Evolutionary conservation across 2,888 invertebrate genomes (phyloP).

Genomic region (Flexamia atlantica): DNA sequence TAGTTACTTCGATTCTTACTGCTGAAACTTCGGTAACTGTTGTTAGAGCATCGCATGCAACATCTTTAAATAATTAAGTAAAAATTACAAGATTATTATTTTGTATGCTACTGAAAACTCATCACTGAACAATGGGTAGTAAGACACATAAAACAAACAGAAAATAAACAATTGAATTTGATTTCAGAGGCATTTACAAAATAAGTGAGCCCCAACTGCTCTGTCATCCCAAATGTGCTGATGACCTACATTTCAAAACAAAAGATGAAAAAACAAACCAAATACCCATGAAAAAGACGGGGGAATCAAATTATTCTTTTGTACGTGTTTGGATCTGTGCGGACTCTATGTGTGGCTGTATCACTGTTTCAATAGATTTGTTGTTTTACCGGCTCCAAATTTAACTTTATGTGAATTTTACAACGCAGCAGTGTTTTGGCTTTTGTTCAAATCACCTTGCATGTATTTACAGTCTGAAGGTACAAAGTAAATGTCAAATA

Average conservation of each 20-base stretch:
- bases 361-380: not conserved
- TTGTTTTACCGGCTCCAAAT: not conserved
- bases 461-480: not conserved
- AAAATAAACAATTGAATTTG: too few relatives aligned
- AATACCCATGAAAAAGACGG: not conserved
- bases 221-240: too few relatives aligned
- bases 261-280: not conserved
- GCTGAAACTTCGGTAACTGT: too few relatives aligned
- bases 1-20: too few relatives aligned
- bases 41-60: too few relatives aligned
- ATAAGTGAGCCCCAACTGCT: not conserved
- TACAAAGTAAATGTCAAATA: too few relatives aligned
- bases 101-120: too few relatives aligned
- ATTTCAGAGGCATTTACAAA: too few relatives aligned
- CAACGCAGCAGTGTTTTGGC: not conserved
- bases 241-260: not conserved
- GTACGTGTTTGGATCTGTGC: not conserved
- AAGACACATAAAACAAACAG: too few relatives aligned
- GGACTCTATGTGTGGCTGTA: not conserved
- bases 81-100: too few relatives aligned
- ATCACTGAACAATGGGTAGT: too few relatives aligned
- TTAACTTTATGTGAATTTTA: constrained; percentile 32
- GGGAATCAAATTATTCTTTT: constrained; percentile 1
- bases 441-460: not conserved
- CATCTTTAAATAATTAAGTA: too few relatives aligned